A percentile compares a stretch with the other conserved stretches of the same genome.
phyloP scores from a whole-genome alignment of 1,140 invertebrate species.

The Eueides isabella region DNA sequence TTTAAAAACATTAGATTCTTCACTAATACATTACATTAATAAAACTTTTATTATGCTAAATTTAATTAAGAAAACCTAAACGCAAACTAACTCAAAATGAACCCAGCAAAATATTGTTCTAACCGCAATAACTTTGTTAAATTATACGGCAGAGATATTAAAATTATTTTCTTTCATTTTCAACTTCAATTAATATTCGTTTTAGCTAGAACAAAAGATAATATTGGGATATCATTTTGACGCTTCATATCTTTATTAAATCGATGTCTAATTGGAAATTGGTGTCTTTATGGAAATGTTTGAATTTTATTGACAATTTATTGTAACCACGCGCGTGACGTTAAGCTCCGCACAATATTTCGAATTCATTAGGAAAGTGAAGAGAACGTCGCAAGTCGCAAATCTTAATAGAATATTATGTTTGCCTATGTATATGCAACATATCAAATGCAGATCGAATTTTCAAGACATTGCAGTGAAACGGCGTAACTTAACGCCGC shows the following conservation, averaged over 20 bases:
- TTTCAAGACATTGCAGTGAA: too few relatives aligned
- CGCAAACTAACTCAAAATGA: slow-evolving; percentile 13
- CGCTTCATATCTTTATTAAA: slow-evolving; percentile 15
- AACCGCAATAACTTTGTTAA: slow-evolving; percentile 25
- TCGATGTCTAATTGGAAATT: slow-evolving; percentile 25
- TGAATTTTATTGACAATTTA: too few relatives aligned
- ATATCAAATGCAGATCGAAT: too few relatives aligned
- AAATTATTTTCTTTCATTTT: slow-evolving; percentile 33
- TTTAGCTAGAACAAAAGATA: slow-evolving; percentile 31
- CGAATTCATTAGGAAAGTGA: not conserved
- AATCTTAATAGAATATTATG: too few relatives aligned
- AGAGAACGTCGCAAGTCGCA: too few relatives aligned
- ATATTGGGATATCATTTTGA: slow-evolving; percentile 36
- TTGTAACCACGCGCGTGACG: not conserved
- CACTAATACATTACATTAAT: too few relatives aligned
- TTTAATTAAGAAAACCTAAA: not conserved
- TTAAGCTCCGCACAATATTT: not conserved
- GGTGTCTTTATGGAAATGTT: slow-evolving; percentile 17
- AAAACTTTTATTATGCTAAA: not conserved
- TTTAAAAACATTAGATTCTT: too few relatives aligned
- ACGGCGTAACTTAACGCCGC: too few relatives aligned
- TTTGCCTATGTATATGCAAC: too few relatives aligned
- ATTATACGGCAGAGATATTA: slow-evolving; percentile 15
- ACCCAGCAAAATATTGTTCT: slow-evolving; percentile 15
- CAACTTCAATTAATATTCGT: slow-evolving; percentile 33